Conservation (phyloP, 2,113 vertebrate species). For the Nycticryphes semicollaris region DNA sequence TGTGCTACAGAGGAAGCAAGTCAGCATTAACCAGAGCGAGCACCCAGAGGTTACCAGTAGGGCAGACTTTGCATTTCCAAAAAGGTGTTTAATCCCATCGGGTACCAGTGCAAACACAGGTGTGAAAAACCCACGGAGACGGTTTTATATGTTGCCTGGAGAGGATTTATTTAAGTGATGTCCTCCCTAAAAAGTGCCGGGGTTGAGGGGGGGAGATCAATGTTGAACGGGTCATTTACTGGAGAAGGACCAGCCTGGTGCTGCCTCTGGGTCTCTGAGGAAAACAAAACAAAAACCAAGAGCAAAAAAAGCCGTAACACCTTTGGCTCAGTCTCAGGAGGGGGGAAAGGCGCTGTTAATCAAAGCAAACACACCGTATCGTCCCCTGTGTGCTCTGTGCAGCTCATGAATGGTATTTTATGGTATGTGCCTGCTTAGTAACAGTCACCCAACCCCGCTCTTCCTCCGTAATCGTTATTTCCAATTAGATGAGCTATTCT, state of each 20-base stretch:
- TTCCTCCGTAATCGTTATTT: constrained; percentile 55
- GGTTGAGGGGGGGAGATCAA: not conserved
- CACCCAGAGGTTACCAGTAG: constrained; percentile 31
- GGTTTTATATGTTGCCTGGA: constrained; percentile 38
- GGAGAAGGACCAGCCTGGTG: not conserved
- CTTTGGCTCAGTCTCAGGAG: not conserved
- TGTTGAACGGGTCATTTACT: not conserved
- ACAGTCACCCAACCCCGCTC: constrained; percentile 14
- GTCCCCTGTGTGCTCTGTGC: not conserved
- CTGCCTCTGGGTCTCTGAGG: not conserved
- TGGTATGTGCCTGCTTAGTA: not conserved
- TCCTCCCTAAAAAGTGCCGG: constrained; percentile 19
- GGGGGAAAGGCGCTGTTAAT: not conserved
- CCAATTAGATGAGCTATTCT: constrained; percentile 63
- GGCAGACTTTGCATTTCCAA: constrained; percentile 46
- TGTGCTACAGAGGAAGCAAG: not conserved
- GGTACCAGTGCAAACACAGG: constrained; percentile 45
- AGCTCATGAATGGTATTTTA: constrained; percentile 42
- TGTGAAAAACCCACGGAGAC: constrained; percentile 8
- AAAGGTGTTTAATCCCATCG: constrained; percentile 19
- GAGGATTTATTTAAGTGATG: constrained; percentile 43
- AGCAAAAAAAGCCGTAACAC: not conserved
- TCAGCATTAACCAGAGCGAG: constrained; percentile 1
- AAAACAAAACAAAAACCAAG: not conserved
- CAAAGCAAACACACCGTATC: not conserved